Evolutionary conservation across 2,888 invertebrate species (phyloP).

Genomic region (Uloborus plumipes): DNA sequence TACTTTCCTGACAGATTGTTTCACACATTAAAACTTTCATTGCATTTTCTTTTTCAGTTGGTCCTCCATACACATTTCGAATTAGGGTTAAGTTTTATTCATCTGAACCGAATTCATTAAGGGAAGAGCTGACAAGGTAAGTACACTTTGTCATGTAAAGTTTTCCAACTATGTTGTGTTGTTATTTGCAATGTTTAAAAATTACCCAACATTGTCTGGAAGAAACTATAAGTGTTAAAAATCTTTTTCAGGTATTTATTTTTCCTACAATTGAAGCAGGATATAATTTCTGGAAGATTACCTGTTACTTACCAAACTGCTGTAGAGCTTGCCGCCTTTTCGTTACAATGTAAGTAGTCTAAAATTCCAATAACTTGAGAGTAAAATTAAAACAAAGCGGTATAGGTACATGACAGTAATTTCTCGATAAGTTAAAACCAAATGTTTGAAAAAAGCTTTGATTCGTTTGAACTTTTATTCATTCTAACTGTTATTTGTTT

Average conservation of each 20-base stretch:
- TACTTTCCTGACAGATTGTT: background rate
- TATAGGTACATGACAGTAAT: no score
- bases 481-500: no score
- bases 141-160: background rate
- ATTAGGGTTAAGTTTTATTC: slow-evolving; percentile 99
- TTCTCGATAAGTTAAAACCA: no score
- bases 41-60: slow-evolving; percentile 77
- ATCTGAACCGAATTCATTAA: slow-evolving; percentile 94
- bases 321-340: slow-evolving; percentile 90
- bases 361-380: no score
- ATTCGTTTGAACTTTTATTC: no score
- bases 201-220: no score
- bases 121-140: slow-evolving; percentile 93
- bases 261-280: slow-evolving; percentile 95
- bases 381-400: no score
- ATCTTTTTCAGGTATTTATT: slow-evolving; percentile 86
- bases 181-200: no score
- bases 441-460: no score
- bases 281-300: slow-evolving; percentile 90
- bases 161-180: background rate
- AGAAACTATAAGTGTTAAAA: no score
- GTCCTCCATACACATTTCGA: slow-evolving; percentile 95
- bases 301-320: slow-evolving; percentile 89
- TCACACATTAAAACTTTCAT: no score
- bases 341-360: slow-evolving; percentile 86